These are phyloP conservation scores for Phylloscopus trochilus DNA, from an alignment of 2,113 vertebrate species.

Conservation along the genomic window DNA sequence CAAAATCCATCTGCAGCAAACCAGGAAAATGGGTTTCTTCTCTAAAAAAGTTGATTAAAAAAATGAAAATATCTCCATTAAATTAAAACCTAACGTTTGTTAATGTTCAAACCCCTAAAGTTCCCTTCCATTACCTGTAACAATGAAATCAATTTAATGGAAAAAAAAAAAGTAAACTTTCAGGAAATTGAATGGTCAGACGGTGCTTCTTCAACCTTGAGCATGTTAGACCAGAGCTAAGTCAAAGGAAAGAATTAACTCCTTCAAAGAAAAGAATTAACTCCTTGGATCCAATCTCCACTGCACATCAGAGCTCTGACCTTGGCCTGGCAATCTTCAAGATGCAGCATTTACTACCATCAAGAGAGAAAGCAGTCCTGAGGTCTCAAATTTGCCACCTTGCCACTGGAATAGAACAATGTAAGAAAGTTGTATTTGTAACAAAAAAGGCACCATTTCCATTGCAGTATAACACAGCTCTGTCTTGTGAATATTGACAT, in stretches of 20 bases:
- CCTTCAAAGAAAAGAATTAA: not conserved
- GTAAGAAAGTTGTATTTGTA: not conserved
- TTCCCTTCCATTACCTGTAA: not conserved
- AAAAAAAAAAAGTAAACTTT: not conserved
- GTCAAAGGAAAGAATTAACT: not conserved
- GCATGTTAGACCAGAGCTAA: not conserved
- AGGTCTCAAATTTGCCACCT: not conserved
- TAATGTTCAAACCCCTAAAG: not conserved
- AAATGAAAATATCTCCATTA: not conserved
- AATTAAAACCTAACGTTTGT: not conserved
- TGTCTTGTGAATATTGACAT: not conserved
- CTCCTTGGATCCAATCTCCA: not conserved
- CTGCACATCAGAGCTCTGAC: not conserved
- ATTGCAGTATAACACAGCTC: not conserved
- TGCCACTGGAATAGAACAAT: not conserved
- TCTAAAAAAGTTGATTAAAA: not conserved
- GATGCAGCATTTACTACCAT: not conserved
- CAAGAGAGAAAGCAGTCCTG: not conserved
- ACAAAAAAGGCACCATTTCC: not conserved
- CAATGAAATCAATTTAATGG: not conserved
- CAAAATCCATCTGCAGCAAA: not conserved
- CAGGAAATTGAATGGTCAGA: not conserved
- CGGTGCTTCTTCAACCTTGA: not conserved
- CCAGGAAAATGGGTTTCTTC: not conserved
- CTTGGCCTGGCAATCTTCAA: not conserved